Percentiles rank a stretch among this genome's conserved stretches.
Evolutionary conservation across 1,140 invertebrate species (phyloP).

Genomic region (Lepidurus apus): DNA sequence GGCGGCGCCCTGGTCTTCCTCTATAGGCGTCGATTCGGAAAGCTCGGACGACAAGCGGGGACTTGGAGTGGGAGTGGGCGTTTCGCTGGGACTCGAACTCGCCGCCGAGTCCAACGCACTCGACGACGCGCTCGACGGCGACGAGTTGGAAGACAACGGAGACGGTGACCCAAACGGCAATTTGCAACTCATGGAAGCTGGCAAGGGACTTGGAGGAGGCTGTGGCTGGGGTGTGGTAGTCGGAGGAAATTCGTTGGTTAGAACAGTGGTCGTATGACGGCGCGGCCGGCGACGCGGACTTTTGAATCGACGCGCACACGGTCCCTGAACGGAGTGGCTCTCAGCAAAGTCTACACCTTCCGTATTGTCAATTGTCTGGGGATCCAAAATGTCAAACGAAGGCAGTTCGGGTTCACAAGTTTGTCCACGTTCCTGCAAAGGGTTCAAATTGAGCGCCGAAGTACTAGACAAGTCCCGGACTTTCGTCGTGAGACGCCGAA

Average conservation of each 20-base stretch:
- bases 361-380: neutral
- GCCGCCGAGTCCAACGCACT: slow-evolving; percentile 1
- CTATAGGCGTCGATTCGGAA: neutral
- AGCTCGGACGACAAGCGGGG: slow-evolving; percentile 4
- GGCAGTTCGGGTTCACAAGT: slow-evolving; percentile 14
- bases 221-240: slow-evolving; percentile 1
- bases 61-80: slow-evolving; percentile 27
- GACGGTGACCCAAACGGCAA: neutral
- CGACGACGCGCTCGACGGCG: neutral
- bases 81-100: slow-evolving; percentile 19
- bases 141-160: neutral
- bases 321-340: slow-evolving; percentile 18
- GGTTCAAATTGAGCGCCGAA: slow-evolving; percentile 21
- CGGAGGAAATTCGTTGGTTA: slow-evolving; percentile 12
- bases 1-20: slow-evolving; percentile 12
- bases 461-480: slow-evolving; percentile 60
- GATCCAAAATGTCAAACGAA: neutral
- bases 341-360: slow-evolving; percentile 28
- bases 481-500: slow-evolving; percentile 65
- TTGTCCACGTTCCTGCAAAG: slow-evolving; percentile 22
- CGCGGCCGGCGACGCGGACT: neutral
- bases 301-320: slow-evolving; percentile 18
- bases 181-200: neutral
- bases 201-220: neutral
- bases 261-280: slow-evolving; percentile 29